Percentiles rank a stretch among this genome's conserved stretches.
Evolutionary conservation across 1,140 invertebrate genomes (phyloP).

Genomic region (Tetranychus urticae): DNA sequence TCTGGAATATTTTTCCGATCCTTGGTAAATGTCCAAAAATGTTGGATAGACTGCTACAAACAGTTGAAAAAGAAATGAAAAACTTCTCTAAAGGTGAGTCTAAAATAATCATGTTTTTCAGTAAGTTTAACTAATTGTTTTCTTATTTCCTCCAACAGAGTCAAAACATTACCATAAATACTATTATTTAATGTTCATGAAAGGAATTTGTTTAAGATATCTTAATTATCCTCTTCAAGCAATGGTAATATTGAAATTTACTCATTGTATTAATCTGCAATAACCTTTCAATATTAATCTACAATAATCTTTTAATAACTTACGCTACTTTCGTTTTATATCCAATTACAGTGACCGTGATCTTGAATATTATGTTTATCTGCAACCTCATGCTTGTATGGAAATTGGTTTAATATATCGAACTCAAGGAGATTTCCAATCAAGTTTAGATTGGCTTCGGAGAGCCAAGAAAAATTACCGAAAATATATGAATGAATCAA

Average conservation of each 20-base stretch:
- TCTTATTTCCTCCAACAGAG: not conserved
- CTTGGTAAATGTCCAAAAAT: constrained; percentile 4
- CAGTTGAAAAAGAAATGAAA: constrained; percentile 2
- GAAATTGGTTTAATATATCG: not conserved
- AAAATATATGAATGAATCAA: not conserved
- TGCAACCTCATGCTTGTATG: not conserved
- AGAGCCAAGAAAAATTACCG: not conserved
- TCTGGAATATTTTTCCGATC: constrained; percentile 64
- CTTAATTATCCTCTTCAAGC: not conserved
- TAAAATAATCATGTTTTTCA: too few species aligned
- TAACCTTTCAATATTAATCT: too few species aligned
- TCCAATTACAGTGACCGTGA: not conserved
- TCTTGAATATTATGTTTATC: not conserved
- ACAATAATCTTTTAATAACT: not conserved
- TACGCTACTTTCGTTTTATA: not conserved
- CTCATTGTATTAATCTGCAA: too few species aligned
- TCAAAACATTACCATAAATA: not conserved
- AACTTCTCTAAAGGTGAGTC: constrained; percentile 14
- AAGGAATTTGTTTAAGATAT: not conserved
- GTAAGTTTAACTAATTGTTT: too few species aligned
- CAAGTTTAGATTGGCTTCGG: not conserved
- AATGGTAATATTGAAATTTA: not conserved
- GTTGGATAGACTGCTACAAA: not conserved
- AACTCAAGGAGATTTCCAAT: not conserved
- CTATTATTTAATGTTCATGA: not conserved